Base-by-base conservation (phyloP, 2,113 vertebrate genomes). In the Capra hircus region DNA sequence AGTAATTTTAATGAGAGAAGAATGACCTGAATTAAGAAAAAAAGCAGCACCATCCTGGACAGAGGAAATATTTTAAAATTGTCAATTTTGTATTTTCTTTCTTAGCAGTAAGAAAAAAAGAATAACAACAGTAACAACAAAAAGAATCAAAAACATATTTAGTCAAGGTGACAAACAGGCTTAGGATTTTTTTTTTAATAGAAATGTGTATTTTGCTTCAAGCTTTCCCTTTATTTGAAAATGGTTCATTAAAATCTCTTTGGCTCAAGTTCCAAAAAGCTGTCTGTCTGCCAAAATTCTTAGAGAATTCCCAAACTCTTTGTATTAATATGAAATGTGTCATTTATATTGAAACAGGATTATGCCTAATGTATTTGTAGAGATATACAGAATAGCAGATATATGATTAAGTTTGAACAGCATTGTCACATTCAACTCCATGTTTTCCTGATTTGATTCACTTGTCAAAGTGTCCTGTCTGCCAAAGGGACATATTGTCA, bases 171-270 rank as follows among this genome's bases (percentile, higher is more conserved):
- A 89, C n/a, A 77, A 91, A 89, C 94, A 87, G 19, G 3, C 19
- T 85, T 77, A 48, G 17, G 25, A 48, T 88, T 59, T 95, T 53
- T 89, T 84, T 91, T 91, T 43, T 15, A 15, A 36, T 78, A 87
- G 9, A 57, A 97, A 81, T 94, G 11, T 0, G 40, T 97, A 74
- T 93, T 92, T 84, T 74, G 82, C 21, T 97, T 97, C 90, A 98
- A 91, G 60, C 12, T 85, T 97, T 97, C 25, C 13, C 30, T 94
- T 98, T 50, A 88, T 43, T 78, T 98, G n/a, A 97, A 98, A 94
- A 98, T 97, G 30, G 45, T 80, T 96, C 91, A 97, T 96, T 98
- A 97, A 85, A 98, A 97, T 60, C 27, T 50, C 82, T 98, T 97
- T 98, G 97, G 90, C 50, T 97, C 87, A 96, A 88, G 59, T 96